phyloP scores from a whole-genome alignment of 2,797 vertebrate species.

The Monodelphis domestica region DNA sequence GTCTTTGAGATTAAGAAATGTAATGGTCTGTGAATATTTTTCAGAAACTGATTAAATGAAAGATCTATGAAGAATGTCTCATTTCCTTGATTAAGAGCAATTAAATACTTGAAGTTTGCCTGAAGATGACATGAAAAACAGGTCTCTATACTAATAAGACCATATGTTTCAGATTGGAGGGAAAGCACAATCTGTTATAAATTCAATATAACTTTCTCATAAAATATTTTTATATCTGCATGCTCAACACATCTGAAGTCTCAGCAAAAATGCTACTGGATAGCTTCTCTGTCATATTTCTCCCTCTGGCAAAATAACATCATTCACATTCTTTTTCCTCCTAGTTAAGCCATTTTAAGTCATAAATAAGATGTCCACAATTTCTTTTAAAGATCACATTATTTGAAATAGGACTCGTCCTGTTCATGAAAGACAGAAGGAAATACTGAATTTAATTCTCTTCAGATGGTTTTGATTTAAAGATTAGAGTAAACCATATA shows the following conservation, averaged over 20 bases:
- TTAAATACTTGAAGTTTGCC: slow-evolving; percentile 7
- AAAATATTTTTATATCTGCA: slow-evolving; percentile 27
- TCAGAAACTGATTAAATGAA: slow-evolving; percentile 58
- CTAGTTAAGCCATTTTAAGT: neutral
- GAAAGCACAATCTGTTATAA: neutral
- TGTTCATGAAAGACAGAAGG: slow-evolving; percentile 71
- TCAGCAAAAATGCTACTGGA: slow-evolving; percentile 13
- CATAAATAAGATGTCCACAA: slow-evolving; percentile 51
- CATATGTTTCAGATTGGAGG: slow-evolving; percentile 22
- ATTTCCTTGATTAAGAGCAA: slow-evolving; percentile 68
- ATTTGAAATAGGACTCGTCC: slow-evolving; percentile 47
- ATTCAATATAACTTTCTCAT: slow-evolving; percentile 47
- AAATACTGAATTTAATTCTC: slow-evolving; percentile 52
- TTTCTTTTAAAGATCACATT: slow-evolving; percentile 54
- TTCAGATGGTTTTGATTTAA: slow-evolving; percentile 65
- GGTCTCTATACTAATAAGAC: slow-evolving; percentile 42
- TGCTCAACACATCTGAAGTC: slow-evolving; percentile 42
- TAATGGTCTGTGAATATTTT: slow-evolving; percentile 53
- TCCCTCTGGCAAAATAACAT: slow-evolving; percentile 57
- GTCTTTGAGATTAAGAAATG: slow-evolving; percentile 32
- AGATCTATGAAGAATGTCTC: slow-evolving; percentile 36
- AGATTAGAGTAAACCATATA: slow-evolving; percentile 53
- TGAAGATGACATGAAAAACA: slow-evolving; percentile 38
- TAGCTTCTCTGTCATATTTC: slow-evolving; percentile 26
- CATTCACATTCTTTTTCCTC: slow-evolving; percentile 47